Conservation (phyloP, 2,888 invertebrate genomes). For the Caenorhabditis plicata region DNA sequence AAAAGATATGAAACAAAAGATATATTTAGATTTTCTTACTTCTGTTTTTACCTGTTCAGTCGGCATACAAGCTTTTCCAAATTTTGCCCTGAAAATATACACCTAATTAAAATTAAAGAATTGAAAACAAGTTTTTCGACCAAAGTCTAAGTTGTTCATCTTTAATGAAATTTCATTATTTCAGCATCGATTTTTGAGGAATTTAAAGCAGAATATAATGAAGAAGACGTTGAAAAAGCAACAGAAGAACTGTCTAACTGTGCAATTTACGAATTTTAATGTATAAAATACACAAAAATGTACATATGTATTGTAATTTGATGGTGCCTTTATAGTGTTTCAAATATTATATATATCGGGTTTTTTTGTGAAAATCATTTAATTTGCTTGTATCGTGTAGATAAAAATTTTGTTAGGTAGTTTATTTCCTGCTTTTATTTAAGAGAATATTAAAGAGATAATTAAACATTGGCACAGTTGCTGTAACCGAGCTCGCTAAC, state of each 20-base stretch:
- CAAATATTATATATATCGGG: neutral
- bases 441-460: neutral
- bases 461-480: constrained; percentile 30
- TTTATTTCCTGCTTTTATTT: neutral
- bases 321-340: neutral
- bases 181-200: constrained; percentile 13
- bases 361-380: neutral
- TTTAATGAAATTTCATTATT: too few relatives aligned
- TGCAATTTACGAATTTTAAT: constrained; percentile 18
- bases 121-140: too few relatives aligned
- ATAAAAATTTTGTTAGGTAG: neutral
- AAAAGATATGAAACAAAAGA: too few relatives aligned
- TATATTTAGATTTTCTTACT: too few relatives aligned
- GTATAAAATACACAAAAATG: too few relatives aligned
- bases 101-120: too few relatives aligned
- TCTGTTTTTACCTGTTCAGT: too few relatives aligned
- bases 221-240: constrained; percentile 11
- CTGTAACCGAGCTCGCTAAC: constrained; percentile 32
- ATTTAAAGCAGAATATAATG: constrained; percentile 13
- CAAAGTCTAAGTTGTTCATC: too few relatives aligned
- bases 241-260: constrained; percentile 9
- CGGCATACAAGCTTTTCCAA: too few relatives aligned
- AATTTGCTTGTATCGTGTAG: neutral
- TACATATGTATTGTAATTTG: neutral
- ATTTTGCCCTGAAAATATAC: too few relatives aligned